Evolutionary conservation across 2,113 vertebrate genomes (phyloP), one percentile per base, ranked within the genome.

Genomic region (Amphiprion percula): DNA sequence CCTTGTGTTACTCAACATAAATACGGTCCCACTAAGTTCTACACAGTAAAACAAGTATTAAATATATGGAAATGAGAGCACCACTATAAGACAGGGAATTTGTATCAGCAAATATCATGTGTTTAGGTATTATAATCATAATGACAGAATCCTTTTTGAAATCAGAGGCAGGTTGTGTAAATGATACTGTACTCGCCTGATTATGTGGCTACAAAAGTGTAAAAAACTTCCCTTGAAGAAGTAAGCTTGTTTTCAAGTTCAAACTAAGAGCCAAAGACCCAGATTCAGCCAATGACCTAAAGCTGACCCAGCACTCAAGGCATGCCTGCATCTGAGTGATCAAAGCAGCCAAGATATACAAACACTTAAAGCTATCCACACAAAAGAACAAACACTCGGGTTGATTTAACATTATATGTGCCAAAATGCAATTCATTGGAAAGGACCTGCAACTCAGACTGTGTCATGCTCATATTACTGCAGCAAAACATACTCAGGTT

Each of bases 241-340:
- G 53, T 28, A 69, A 61, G 46, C 54, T 76, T 58, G 24, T 73
- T 76, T 65, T 74, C 26, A 69, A 82, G 55, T 59, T 81, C 47
- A 63, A 74, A 70, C 62, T 10, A 54, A 59, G 56, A 82, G 30
- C 39, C 64, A 55, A 19, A 21, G 58, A 80, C 55, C 65, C 19
- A 44, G 46, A 68, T 30, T 55, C 23, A 74, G 47, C 39, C 30
- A 41, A 53, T 67, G 68, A 85, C 73, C 62, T 62, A 63, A 16
- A 56, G 47, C n/a, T 77, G 70, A 86, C n/a, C 75, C 46, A 26
- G 47, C 37, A 71, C 82, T 80, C 49, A 88, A 80, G 72, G 70
- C 74, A 73, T 54, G 44, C 39, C 50, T 61, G 68, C 19, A 49
- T 68, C 56, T 50, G 72, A 80, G 50, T 39, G 24, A 28, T 62